These are phyloP conservation scores for Cyprinodon tularosa DNA, from an alignment of 2,113 vertebrate species.

Conservation along the genomic window DNA sequence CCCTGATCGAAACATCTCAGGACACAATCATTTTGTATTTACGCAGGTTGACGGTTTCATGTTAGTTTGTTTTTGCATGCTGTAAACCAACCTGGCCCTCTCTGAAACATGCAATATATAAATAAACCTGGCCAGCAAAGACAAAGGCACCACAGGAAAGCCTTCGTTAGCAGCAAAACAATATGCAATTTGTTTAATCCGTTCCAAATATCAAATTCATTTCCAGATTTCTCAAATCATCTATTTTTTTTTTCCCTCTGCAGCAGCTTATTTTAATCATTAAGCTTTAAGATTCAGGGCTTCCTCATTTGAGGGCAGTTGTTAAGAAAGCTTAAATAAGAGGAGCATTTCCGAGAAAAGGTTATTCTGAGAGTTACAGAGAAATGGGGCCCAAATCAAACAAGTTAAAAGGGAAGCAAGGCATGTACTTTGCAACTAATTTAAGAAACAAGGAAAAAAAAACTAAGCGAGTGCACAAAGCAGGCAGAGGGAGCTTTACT, in stretches of 20 bases:
- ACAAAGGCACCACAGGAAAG: neutral
- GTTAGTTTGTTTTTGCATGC: neutral
- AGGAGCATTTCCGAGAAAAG: neutral
- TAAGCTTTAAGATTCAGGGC: neutral
- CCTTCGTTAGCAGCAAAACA: neutral
- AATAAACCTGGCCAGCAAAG: neutral
- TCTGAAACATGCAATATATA: neutral
- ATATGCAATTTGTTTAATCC: neutral
- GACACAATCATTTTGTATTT: neutral
- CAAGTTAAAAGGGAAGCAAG: constrained; percentile 8
- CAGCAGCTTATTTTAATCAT: neutral
- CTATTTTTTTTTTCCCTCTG: neutral
- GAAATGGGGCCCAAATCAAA: neutral
- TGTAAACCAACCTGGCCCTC: neutral
- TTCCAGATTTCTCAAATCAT: neutral
- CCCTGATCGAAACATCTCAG: neutral
- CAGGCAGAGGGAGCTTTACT: neutral
- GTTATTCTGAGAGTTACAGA: neutral
- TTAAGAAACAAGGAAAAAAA: neutral
- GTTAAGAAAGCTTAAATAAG: neutral
- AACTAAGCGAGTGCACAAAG: neutral
- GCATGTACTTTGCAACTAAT: neutral
- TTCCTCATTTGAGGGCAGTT: neutral
- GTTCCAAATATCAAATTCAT: neutral
- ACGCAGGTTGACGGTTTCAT: neutral